Evolutionary conservation across 2,113 vertebrate species (phyloP), one percentile per base, ranked within the genome.

Genomic region (Rhinolophus sinicus): DNA sequence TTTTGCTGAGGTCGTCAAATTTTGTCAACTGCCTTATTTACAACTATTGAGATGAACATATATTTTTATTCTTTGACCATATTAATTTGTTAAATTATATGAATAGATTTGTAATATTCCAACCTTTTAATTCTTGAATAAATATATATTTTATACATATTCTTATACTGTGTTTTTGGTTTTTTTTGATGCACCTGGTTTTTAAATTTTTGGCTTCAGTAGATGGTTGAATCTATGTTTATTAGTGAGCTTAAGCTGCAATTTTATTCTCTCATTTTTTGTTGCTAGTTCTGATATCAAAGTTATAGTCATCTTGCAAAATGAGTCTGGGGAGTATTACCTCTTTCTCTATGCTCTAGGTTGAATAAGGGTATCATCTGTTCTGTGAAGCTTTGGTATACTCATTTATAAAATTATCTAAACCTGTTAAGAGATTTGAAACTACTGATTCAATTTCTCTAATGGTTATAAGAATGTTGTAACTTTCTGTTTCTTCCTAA

Each of bases 401-500:
- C 22, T 90, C 30, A 54, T 26, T 92, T 81, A 56, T 82, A 75
- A 83, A 87, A 77, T 92, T 88, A 81, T 60, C 47, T 90, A 44
- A 58, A 81, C 28, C 73, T 93, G 33, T 72, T 95, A 80, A 38
- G 38, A 80, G 24, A 33, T 77, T 89, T 70, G 44, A 95, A 80
- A 78, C 13, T 38, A 40, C 38, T 86, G 44, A 72, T 62, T 84
- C 24, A 84, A 1, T 84, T 62, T 85, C 30, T 80, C 80, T 91
- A 85, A 69, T 35, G 21, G 77, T 44, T 60, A 47, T 8, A 69
- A 33, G 24, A 91, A 81, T 82, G 50, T 54, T 93, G n/a, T 88
- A 65, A 24, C 44, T 86, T 77, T 47, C 26, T 72, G 15, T 38
- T 86, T 94, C 54, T 85, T 94, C 8, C 30, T 47, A 93, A 89